Percentiles rank a stretch among this genome's conserved stretches.
Evolutionary conservation across 1,140 invertebrate species (phyloP).

Genomic region (Parasteatoda tepidariorum): DNA sequence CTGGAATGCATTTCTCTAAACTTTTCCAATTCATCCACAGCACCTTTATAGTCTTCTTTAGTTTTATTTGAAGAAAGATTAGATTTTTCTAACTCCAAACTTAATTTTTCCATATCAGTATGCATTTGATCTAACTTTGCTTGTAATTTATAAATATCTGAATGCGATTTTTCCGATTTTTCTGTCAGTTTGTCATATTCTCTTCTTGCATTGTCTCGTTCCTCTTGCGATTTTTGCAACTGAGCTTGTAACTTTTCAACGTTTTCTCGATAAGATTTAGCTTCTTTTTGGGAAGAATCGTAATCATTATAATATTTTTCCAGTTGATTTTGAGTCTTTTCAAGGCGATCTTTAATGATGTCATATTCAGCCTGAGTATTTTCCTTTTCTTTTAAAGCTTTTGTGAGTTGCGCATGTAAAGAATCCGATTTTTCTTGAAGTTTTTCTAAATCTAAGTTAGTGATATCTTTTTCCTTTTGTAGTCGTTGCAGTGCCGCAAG

Average conservation of each 20-base stretch:
- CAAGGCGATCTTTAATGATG: slow-evolving; percentile 86
- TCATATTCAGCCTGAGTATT: slow-evolving; percentile 86
- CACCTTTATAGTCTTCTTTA: slow-evolving; percentile 85
- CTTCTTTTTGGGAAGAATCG: slow-evolving; percentile 85
- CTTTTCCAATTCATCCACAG: slow-evolving; percentile 84
- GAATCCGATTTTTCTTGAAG: slow-evolving; percentile 83
- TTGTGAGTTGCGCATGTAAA: slow-evolving; percentile 81
- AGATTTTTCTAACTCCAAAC: slow-evolving; percentile 87
- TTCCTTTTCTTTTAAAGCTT: slow-evolving; percentile 86
- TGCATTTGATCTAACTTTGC: slow-evolving; percentile 87
- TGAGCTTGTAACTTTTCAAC: slow-evolving; percentile 85
- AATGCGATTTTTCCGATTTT: slow-evolving; percentile 90
- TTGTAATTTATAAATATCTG: slow-evolving; percentile 87
- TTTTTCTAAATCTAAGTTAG: slow-evolving; percentile 83
- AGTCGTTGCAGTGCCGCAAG: slow-evolving; percentile 79
- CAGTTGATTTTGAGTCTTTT: slow-evolving; percentile 75
- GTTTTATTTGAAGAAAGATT: slow-evolving; percentile 81
- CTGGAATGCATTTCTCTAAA: slow-evolving; percentile 89
- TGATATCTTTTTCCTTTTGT: slow-evolving; percentile 87
- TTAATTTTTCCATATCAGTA: slow-evolving; percentile 85
- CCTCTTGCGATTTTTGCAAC: slow-evolving; percentile 84
- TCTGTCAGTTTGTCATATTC: slow-evolving; percentile 92
- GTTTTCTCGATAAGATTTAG: slow-evolving; percentile 89
- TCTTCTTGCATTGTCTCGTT: slow-evolving; percentile 86
- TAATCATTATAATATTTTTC: slow-evolving; percentile 77